These are phyloP conservation scores for Gryllus bimaculatus DNA, from an alignment of 1,140 invertebrate genomes.

Conservation along the genomic window DNA sequence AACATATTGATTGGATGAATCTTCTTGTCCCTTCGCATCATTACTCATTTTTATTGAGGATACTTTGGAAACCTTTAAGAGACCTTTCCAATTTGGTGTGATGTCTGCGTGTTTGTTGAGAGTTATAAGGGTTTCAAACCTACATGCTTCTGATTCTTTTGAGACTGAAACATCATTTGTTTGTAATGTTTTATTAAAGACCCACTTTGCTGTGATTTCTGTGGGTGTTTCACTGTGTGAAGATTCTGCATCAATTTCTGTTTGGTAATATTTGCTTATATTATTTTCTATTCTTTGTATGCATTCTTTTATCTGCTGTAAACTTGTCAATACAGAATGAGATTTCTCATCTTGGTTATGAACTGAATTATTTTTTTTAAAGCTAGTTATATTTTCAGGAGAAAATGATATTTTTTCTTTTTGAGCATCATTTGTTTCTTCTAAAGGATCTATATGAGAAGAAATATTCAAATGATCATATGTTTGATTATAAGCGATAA, in stretches of 20 bases:
- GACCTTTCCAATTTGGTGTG: neutral
- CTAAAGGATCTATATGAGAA: no score
- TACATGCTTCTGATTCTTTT: neutral
- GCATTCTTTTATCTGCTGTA: neutral
- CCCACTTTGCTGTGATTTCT: neutral
- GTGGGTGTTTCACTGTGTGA: neutral
- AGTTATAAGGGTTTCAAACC: neutral
- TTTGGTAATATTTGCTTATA: neutral
- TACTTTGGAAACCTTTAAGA: neutral
- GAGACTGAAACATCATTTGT: neutral
- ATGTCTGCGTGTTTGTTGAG: neutral
- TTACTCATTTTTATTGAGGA: neutral
- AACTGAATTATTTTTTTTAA: no score
- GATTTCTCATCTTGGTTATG: no score
- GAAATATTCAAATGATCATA: no score
- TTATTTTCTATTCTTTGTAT: neutral
- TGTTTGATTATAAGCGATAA: neutral
- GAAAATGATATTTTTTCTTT: no score
- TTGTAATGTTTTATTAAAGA: neutral
- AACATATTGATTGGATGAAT: neutral
- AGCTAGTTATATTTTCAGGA: no score
- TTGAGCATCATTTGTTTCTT: no score
- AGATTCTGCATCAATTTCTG: neutral
- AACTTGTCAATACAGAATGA: neutral
- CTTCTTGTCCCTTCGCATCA: neutral